Conservation (phyloP, 2,113 vertebrate species). For the Phasianus colchicus region DNA sequence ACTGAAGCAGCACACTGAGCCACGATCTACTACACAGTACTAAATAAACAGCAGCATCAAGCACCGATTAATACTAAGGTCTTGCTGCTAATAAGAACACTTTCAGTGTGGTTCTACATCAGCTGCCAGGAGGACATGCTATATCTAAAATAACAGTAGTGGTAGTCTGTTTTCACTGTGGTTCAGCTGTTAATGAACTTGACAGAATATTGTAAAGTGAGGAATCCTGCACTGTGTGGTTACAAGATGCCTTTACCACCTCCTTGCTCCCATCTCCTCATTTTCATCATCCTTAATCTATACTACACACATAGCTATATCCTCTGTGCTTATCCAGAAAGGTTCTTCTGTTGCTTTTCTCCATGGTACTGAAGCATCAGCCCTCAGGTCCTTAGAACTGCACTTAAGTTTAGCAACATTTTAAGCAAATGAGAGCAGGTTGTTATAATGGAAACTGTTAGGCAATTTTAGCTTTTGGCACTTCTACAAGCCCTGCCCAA, state of each 20-base stretch:
- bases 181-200: background rate
- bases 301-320: background rate
- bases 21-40: background rate
- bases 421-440: background rate
- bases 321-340: background rate
- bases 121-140: background rate
- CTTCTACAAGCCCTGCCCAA: background rate
- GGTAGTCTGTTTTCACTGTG: background rate
- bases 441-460: constrained; percentile 14
- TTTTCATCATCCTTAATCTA: background rate
- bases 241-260: background rate
- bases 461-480: constrained; percentile 3
- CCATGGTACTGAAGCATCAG: background rate
- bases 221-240: background rate
- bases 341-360: background rate
- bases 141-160: background rate
- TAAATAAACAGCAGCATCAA: background rate
- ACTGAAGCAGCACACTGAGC: background rate
- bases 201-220: background rate
- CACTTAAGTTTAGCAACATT: background rate
- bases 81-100: background rate
- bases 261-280: background rate
- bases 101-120: background rate
- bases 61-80: background rate
- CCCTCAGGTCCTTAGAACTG: background rate